phyloP scores from a whole-genome alignment of 1,140 invertebrate species.

The Saccostrea glomerata region DNA sequence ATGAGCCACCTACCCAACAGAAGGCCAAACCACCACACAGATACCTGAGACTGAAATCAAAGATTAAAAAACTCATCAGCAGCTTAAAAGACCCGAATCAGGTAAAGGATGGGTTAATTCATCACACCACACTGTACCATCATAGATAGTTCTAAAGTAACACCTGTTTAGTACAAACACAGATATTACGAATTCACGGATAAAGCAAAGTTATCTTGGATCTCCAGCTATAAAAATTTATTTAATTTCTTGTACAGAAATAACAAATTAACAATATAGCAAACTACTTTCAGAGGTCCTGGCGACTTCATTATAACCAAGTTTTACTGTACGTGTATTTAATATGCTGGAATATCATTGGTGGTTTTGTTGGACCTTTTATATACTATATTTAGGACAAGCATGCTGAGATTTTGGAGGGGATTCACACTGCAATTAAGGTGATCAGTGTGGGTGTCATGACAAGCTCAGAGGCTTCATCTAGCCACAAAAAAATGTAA shows the following conservation, averaged over 20 bases:
- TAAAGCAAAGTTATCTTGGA: too few species aligned
- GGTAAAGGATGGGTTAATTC: neutral
- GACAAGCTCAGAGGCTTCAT: neutral
- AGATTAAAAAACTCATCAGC: neutral
- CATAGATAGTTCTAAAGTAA: too few species aligned
- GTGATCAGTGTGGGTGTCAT: neutral
- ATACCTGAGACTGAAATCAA: constrained; percentile 13
- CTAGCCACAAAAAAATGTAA: neutral
- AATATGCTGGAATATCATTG: too few species aligned
- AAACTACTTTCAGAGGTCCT: too few species aligned
- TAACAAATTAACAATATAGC: too few species aligned
- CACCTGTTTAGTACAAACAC: too few species aligned
- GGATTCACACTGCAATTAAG: neutral
- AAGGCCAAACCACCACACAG: constrained; percentile 17
- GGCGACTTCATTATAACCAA: too few species aligned
- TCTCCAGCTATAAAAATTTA: too few species aligned
- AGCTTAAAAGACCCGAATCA: neutral
- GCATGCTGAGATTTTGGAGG: constrained; percentile 9
- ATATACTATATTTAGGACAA: neutral
- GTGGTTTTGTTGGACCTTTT: neutral
- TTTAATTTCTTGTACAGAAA: too few species aligned
- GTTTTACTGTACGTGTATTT: too few species aligned
- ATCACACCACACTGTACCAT: too few species aligned
- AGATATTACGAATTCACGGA: too few species aligned
- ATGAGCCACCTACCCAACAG: constrained; percentile 8